Conservation (phyloP, 2,113 vertebrate species). For the Rhinoptilus africanus region DNA sequence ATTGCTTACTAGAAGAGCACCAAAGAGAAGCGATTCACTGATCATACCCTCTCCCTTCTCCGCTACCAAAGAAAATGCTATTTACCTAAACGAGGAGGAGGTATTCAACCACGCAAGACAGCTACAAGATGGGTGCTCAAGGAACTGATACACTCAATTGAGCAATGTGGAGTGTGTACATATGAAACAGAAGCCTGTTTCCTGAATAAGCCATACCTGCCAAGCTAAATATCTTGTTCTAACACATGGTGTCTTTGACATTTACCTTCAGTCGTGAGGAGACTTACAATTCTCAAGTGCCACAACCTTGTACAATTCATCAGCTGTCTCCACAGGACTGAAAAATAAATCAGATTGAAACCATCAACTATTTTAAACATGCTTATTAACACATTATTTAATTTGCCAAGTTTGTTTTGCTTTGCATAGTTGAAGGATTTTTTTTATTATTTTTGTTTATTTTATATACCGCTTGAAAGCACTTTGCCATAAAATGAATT, state of each 20-base stretch:
- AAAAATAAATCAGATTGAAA: slow-evolving; percentile 23
- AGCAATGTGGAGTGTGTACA: not conserved
- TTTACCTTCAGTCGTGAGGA: slow-evolving; percentile 26
- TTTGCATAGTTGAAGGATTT: not conserved
- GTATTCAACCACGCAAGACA: not conserved
- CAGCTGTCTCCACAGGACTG: not conserved
- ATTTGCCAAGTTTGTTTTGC: not conserved
- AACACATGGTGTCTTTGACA: slow-evolving; percentile 27
- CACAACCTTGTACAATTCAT: not conserved
- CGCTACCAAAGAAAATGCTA: not conserved
- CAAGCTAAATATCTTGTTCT: not conserved
- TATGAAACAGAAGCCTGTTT: not conserved
- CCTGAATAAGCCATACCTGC: slow-evolving; percentile 8
- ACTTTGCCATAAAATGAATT: not conserved
- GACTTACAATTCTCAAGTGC: not conserved
- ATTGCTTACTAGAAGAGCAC: not conserved
- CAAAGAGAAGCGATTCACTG: not conserved
- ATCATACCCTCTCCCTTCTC: not conserved
- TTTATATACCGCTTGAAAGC: not conserved
- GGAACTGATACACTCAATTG: not conserved
- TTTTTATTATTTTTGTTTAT: not conserved
- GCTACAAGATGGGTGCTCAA: not conserved
- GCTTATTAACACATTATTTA: not conserved
- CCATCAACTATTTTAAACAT: not conserved
- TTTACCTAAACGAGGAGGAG: not conserved